A percentile compares a stretch with the other conserved stretches of the same genome.
These are phyloP conservation scores for Oophaga sylvatica DNA, from an alignment of 2,797 vertebrate species.

Conservation along the genomic window DNA sequence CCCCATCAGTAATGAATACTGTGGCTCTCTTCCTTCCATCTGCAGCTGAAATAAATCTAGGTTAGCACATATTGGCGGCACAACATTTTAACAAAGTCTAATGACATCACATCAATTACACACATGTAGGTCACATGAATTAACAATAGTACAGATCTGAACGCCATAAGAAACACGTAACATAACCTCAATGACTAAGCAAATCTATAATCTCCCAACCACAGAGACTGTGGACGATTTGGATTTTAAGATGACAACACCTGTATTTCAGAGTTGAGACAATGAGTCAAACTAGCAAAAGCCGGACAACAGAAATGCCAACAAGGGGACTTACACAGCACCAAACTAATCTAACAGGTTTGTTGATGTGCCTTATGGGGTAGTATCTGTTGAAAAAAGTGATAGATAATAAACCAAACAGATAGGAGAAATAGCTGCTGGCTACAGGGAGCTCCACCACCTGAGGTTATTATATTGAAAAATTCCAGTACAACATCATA, in stretches of 20 bases:
- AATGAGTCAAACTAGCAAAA: constrained; percentile 32
- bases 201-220: constrained; percentile 3
- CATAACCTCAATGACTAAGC: constrained; percentile 25
- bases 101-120: constrained; percentile 33
- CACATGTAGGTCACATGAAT: constrained; percentile 47
- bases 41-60: constrained; percentile 39
- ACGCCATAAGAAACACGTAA: not conserved
- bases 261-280: not conserved
- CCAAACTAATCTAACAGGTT: constrained; percentile 1
- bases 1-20: too few species aligned
- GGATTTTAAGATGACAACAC: not conserved
- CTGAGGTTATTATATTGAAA: too few species aligned
- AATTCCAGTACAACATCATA: too few species aligned
- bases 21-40: too few species aligned
- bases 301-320: not conserved
- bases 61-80: constrained; percentile 14
- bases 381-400: not conserved
- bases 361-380: not conserved
- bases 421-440: too few species aligned
- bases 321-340: not conserved
- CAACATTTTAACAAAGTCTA: constrained; percentile 23
- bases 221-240: not conserved
- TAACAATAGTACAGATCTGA: constrained; percentile 2
- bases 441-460: too few species aligned
- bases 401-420: not conserved